Base-by-base conservation (phyloP, 2,113 vertebrate genomes). In the Mesembrinibis cayennensis region DNA sequence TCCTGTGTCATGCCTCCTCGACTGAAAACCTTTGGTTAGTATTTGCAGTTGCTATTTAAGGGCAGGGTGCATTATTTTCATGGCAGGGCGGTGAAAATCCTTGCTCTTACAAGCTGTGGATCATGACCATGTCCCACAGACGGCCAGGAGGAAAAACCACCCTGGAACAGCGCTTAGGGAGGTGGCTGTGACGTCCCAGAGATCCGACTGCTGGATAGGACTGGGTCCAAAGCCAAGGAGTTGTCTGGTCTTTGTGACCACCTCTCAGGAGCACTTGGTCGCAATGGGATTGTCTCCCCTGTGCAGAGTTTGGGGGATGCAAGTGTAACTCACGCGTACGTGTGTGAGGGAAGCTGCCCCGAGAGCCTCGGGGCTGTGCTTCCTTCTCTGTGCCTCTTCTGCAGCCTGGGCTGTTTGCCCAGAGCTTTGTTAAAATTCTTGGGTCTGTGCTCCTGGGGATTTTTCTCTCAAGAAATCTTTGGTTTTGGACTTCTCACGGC, bases 1-100 rank as follows among this genome's bases (percentile, higher is more conserved):
- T 97, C 98, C 21, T 99, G 98, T 92, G 98, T 99, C 89, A 99
- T 99, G 98, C 99, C 99, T 77, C 97, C 98, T 73, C 97, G 98
- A 82, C 98, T 99, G 87, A 98, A 98, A 94, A 81, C 97, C 82
- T 98, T 99, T 66, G 99, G 99, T 99, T 97, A 96, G 97, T 97
- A 32, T 72, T 83, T 82, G 25, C 84, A 71, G 22, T 88, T 92
- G 42, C 56, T 92, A 0, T 89, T 88, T 81, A 77, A 80, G 19
- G 70, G 30, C 12, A 52, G n/a, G 29, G 20, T 40, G 15, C 20
- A 1, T 79, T n/a, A 66, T 65, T 92, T 92, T 53, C 65, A 18
- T 50, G 50, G 23, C 62, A 52, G 47, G 13, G 42, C 4, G 6
- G 38, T 84, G 69, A 72, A 78, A 76, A 65, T 59, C 29, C 55